Percentiles rank a stretch among this genome's conserved stretches.
phyloP scores from a whole-genome alignment of 2,888 invertebrate species.

The Catotricha subobsoleta region DNA sequence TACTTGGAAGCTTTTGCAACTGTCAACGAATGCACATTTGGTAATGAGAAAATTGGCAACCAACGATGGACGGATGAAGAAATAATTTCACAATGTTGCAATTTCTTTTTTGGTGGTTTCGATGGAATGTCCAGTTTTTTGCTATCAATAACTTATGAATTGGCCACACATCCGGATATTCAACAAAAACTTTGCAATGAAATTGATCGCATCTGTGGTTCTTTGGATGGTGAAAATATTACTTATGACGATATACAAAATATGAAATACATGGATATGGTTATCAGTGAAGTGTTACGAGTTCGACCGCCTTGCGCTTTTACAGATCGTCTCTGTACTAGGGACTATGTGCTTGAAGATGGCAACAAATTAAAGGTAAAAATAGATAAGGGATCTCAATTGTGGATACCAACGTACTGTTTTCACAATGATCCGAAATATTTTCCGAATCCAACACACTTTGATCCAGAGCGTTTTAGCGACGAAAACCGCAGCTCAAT shows the following conservation, averaged over 20 bases:
- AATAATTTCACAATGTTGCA: conserved; percentile 31
- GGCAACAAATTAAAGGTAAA: conserved; percentile 12
- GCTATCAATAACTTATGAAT: conserved; percentile 25
- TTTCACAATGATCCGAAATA: conserved; percentile 28
- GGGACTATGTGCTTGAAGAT: conserved; percentile 28
- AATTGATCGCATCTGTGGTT: conserved; percentile 30
- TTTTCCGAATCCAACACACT: conserved; percentile 30
- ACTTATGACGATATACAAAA: conserved; percentile 34
- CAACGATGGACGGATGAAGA: conserved; percentile 24
- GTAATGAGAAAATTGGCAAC: conserved; percentile 12
- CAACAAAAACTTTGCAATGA: no score
- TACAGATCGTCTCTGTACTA: conserved; percentile 32
- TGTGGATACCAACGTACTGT: conserved; percentile 19
- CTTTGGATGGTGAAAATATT: conserved; percentile 25
- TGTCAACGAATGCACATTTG: conserved; percentile 25
- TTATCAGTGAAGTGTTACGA: no score
- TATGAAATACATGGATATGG: conserved; percentile 43
- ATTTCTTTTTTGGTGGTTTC: conserved; percentile 36
- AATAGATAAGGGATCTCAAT: neutral
- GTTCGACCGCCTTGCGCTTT: conserved; percentile 30
- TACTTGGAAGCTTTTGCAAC: conserved; percentile 18
- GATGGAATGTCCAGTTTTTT: conserved; percentile 31
- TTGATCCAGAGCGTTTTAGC: conserved; percentile 33
- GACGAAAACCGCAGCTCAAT: conserved; percentile 29
- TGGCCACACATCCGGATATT: conserved; percentile 25